These are phyloP conservation scores for Parauchenoglanis punctatus DNA, from an alignment of 2,797 vertebrate genomes.

Conservation along the genomic window DNA sequence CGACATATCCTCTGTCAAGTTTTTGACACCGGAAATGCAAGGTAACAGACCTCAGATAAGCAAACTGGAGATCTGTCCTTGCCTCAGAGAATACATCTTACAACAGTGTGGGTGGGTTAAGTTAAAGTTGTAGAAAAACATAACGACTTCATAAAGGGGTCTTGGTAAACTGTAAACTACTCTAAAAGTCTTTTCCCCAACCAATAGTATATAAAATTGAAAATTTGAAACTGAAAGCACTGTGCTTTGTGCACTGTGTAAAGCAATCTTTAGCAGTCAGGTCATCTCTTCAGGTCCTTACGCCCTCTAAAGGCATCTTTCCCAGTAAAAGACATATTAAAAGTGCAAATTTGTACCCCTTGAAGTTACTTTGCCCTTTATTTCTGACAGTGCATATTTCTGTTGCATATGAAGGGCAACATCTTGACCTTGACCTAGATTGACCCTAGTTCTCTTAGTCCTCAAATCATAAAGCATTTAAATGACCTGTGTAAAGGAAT, in stretches of 20 bases:
- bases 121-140: neutral
- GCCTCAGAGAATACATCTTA: neutral
- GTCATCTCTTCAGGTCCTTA: neutral
- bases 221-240: neutral
- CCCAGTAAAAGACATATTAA: neutral
- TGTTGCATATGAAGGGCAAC: neutral
- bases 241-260: neutral
- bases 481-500: neutral
- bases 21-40: constrained; percentile 12
- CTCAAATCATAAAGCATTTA: neutral
- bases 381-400: neutral
- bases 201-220: neutral
- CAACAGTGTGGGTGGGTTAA: neutral
- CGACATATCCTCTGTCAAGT: neutral
- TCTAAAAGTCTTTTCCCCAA: neutral
- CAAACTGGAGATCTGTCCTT: neutral
- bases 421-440: neutral
- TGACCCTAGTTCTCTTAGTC: neutral
- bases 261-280: neutral
- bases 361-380: neutral
- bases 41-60: neutral
- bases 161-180: neutral
- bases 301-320: neutral
- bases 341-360: neutral
- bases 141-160: neutral